Conservation (phyloP, 2,888 invertebrate genomes). For the Hanleya hanleyi region DNA sequence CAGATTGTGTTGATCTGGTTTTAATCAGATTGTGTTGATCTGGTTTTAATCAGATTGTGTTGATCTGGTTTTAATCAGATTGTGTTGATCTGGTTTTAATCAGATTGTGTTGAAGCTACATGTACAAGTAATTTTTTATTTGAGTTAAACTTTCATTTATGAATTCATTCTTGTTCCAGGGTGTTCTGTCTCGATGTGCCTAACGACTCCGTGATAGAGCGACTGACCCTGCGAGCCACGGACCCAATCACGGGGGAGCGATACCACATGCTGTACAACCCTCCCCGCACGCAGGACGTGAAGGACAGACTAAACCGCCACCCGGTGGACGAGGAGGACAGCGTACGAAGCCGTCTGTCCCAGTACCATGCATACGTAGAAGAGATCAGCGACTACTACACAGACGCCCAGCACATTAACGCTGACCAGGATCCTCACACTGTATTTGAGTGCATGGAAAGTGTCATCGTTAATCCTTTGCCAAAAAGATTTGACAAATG, state of each 20-base stretch:
- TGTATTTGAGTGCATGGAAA: slow-evolving; percentile 73
- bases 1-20: too few relatives aligned
- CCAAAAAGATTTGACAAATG: slow-evolving; percentile 48
- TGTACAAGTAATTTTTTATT: not conserved
- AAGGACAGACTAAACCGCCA: slow-evolving; percentile 62
- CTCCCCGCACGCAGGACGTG: slow-evolving; percentile 69
- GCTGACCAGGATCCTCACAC: slow-evolving; percentile 73
- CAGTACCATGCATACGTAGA: slow-evolving; percentile 66
- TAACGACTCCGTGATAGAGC: slow-evolving; percentile 71
- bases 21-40: too few relatives aligned
- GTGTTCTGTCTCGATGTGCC: slow-evolving; percentile 73
- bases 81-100: too few relatives aligned
- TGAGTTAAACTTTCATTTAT: slow-evolving; percentile 1
- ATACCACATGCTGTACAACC: slow-evolving; percentile 72
- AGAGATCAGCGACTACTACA: slow-evolving; percentile 69
- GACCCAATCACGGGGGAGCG: slow-evolving; percentile 72
- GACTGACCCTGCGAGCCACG: slow-evolving; percentile 67
- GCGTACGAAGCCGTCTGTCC: slow-evolving; percentile 59
- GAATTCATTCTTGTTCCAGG: slow-evolving; percentile 47
- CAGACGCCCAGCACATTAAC: slow-evolving; percentile 66
- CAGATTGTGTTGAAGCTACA: not conserved
- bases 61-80: too few relatives aligned
- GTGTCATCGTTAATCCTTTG: slow-evolving; percentile 71
- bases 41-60: too few relatives aligned
- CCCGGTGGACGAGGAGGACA: slow-evolving; percentile 62